Evolutionary conservation across 2,113 vertebrate genomes (phyloP).

Genomic region (Misgurnus mizolepis): DNA sequence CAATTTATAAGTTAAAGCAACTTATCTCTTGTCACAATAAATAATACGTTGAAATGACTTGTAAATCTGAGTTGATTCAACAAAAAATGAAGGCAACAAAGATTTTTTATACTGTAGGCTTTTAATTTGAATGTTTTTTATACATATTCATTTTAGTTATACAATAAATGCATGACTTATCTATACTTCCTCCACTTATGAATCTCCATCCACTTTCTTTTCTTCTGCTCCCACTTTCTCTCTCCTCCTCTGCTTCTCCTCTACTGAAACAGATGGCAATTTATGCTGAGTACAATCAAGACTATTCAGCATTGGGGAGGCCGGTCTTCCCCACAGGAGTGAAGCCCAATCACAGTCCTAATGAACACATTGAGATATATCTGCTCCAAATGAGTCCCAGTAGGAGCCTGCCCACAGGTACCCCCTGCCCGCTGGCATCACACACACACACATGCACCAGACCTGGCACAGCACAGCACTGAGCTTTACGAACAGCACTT

Average conservation of each 20-base stretch:
- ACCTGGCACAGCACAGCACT: slow-evolving; percentile 24
- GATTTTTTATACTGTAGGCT: no score
- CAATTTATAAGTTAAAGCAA: no score
- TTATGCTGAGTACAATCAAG: slow-evolving; percentile 90
- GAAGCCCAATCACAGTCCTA: slow-evolving; percentile 85
- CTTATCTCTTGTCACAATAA: no score
- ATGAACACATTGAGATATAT: slow-evolving; percentile 86
- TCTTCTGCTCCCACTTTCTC: slow-evolving; percentile 38
- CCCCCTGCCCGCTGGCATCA: slow-evolving; percentile 64
- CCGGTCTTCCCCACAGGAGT: slow-evolving; percentile 90
- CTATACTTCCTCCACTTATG: slow-evolving; percentile 45
- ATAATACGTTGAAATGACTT: no score
- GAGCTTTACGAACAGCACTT: slow-evolving; percentile 62
- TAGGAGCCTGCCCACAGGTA: slow-evolving; percentile 88
- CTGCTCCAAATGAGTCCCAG: slow-evolving; percentile 95
- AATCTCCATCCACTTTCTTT: not conserved
- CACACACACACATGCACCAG: slow-evolving; percentile 9
- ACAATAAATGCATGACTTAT: slow-evolving; percentile 66
- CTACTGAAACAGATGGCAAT: slow-evolving; percentile 88
- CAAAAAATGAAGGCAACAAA: no score
- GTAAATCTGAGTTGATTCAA: no score
- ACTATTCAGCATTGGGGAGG: slow-evolving; percentile 86
- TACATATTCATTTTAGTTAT: slow-evolving; percentile 50
- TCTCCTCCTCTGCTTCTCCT: slow-evolving; percentile 60
- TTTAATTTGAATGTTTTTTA: no score